phyloP scores from a whole-genome alignment of 92 coral and sea anemone genomes.

The Isaurus tuberculatus region DNA sequence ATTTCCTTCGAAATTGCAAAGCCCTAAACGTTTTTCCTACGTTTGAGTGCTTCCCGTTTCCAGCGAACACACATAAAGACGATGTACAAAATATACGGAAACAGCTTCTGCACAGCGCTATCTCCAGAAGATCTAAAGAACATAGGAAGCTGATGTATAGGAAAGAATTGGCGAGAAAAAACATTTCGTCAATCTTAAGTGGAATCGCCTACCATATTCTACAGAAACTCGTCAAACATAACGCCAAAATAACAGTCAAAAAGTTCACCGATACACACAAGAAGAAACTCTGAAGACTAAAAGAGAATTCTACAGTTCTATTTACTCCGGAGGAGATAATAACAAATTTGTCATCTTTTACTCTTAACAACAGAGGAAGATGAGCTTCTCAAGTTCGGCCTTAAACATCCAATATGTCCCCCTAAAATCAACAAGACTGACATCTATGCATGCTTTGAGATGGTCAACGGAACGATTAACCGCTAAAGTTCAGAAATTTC shows the following conservation, averaged over 20 bases:
- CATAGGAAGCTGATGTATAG: constrained; percentile 26
- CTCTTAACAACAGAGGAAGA: not conserved
- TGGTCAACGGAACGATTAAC: too few relatives aligned
- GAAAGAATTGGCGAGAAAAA: constrained; percentile 21
- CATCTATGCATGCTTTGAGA: not conserved
- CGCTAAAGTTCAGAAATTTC: too few relatives aligned
- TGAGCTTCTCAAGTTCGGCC: not conserved
- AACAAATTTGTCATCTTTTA: not conserved
- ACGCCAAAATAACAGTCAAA: constrained; percentile 1
- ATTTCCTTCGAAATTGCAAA: constrained; percentile 33
- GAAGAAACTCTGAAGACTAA: constrained; percentile 33
- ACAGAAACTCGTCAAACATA: constrained; percentile 30
- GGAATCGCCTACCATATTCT: constrained; percentile 27
- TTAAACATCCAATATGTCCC: not conserved
- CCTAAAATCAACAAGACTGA: not conserved
- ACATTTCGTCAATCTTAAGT: constrained; percentile 12
- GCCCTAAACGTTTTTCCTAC: constrained; percentile 25
- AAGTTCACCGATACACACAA: constrained; percentile 14
- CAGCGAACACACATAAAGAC: constrained; percentile 37
- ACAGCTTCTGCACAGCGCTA: constrained; percentile 18
- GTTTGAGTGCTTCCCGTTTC: constrained; percentile 35
- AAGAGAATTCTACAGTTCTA: constrained; percentile 13
- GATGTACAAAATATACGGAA: constrained; percentile 8
- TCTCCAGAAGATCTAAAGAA: constrained; percentile 27
- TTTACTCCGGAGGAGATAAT: not conserved